These are phyloP conservation scores for Nibea albiflora DNA, from an alignment of 2,113 vertebrate species.

Conservation along the genomic window DNA sequence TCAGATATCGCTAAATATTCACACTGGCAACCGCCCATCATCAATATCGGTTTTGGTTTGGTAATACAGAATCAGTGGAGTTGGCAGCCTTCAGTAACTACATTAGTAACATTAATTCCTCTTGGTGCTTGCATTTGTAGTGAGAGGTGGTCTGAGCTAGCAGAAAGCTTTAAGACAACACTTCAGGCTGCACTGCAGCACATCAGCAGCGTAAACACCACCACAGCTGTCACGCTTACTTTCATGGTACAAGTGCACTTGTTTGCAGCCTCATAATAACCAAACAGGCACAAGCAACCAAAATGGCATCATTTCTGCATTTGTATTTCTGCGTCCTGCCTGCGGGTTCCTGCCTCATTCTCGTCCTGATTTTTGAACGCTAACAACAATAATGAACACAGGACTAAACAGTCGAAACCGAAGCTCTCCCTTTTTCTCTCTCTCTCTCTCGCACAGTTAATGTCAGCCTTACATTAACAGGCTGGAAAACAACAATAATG, in stretches of 20 bases:
- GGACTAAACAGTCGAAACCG: not conserved
- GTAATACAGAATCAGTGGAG: not conserved
- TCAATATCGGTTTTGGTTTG: not conserved
- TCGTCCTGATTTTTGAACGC: not conserved
- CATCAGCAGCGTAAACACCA: constrained; percentile 9
- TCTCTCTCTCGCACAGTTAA: not conserved
- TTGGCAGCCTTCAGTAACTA: not conserved
- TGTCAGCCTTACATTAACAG: constrained; percentile 9
- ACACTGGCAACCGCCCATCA: not conserved
- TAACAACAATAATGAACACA: not conserved
- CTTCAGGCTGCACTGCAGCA: constrained; percentile 1
- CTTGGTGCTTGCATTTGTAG: not conserved
- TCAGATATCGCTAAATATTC: too few species aligned
- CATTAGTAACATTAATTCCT: constrained; percentile 15
- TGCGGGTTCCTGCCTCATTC: not conserved
- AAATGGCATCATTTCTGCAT: not conserved
- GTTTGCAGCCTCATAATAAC: not conserved
- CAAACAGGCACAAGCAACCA: not conserved
- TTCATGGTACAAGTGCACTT: not conserved
- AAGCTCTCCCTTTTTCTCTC: not conserved
- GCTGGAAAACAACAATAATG: constrained; percentile 2
- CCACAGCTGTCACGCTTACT: not conserved
- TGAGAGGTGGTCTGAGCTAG: not conserved
- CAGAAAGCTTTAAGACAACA: not conserved
- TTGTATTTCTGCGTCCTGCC: not conserved